Base-by-base conservation (phyloP, 2,888 invertebrate species). In the Ligdia adustata region DNA sequence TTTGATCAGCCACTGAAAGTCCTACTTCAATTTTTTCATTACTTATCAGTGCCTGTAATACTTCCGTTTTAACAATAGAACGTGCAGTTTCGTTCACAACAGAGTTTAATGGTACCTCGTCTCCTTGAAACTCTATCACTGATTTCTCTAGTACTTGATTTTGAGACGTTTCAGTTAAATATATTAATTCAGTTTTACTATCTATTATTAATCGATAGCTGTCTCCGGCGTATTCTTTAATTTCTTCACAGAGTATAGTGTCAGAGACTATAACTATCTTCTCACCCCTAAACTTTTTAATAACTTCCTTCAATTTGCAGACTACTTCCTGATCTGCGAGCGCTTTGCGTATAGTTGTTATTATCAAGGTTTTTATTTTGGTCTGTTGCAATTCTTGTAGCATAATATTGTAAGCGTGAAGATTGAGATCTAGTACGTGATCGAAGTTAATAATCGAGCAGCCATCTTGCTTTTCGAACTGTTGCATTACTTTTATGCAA, bases 401-500 rank as follows among this genome's bases (percentile, higher is more conserved):
- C 52, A 75, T 57, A 39, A 58, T 63, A 35, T 62, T 58, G 39
- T 64, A 65, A 42, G 69, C 67, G 9, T 46, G 60, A 1, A 62
- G 33, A 16, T 71, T 69, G 3, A 73, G 53, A 28, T 62, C 52
- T 26, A 66, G 48, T 3, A 70, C 53, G 34, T 74, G 70, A 39
- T 72, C 64, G 20, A 74, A 61, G 52, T 71, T 65, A 12, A 72
- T 62, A 50, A 72, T 69, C 14, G 60, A 61, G 42, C 52, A 56
- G 1, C 55, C 52, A 2, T 45, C 59, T 35, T 34, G 13, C 29
- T 46, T 48, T 47, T 58, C 46, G 4, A 47, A 57, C 34, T 55
- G 41, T 48, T 73, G 72, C 48, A 60, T 57, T 35, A 71, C 53
- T 66, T 75, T 75, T 18, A 60, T 49, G 1, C 64, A 61, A 24